These are phyloP conservation scores for Seira musarum DNA, from an alignment of 2,888 invertebrate species.

Conservation along the genomic window DNA sequence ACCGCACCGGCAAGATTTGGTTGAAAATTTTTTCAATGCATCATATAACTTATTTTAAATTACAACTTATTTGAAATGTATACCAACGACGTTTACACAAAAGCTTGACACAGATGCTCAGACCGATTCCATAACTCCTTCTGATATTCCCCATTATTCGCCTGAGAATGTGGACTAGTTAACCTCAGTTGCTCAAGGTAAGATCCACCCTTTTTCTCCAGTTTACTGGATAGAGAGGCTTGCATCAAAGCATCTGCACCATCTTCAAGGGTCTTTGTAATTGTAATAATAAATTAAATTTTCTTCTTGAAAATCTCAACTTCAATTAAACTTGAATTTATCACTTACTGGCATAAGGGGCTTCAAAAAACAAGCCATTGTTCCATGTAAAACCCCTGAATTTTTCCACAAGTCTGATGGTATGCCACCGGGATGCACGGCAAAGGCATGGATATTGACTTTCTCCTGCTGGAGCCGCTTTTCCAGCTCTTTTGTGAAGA, in stretches of 20 bases:
- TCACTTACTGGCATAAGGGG: background rate
- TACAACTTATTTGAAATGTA: too few relatives aligned
- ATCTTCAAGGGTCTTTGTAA: conserved; percentile 82
- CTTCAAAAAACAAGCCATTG: background rate
- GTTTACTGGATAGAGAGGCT: conserved; percentile 81
- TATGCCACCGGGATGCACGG: conserved; percentile 91
- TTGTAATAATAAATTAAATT: conserved; percentile 72
- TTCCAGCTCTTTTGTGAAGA: conserved; percentile 79
- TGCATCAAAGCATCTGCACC: conserved; percentile 86
- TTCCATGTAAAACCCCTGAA: too few relatives aligned
- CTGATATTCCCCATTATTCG: conserved; percentile 43
- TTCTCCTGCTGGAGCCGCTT: conserved; percentile 75
- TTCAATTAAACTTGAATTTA: background rate
- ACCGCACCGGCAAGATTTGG: too few relatives aligned
- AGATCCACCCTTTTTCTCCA: conserved; percentile 83
- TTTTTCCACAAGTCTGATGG: conserved; percentile 72
- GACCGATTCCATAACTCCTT: conserved; percentile 49
- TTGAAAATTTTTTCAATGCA: too few relatives aligned
- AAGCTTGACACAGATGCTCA: conserved; percentile 42
- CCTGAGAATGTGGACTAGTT: conserved; percentile 74
- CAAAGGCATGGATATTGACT: conserved; percentile 78
- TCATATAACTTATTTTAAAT: too few relatives aligned
- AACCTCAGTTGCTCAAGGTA: conserved; percentile 80
- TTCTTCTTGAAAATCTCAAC: background rate
- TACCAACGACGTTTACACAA: conserved; percentile 36